Evolutionary conservation across 2,113 vertebrate genomes (phyloP), one percentile per base, ranked within the genome.

Genomic region (Psephotus haematonotus): DNA sequence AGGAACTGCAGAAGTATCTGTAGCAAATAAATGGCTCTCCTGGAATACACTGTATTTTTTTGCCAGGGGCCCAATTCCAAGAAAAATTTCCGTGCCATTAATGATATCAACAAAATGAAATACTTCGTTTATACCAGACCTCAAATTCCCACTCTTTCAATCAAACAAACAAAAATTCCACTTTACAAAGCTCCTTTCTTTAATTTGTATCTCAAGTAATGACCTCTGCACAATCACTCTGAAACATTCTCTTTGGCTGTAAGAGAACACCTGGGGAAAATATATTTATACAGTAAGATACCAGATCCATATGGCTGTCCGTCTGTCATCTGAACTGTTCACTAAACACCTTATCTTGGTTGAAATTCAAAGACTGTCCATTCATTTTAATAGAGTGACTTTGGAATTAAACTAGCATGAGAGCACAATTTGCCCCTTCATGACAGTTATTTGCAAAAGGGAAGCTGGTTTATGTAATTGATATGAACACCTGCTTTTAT

Each of bases 401-500:
- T 86, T 81, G 90, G 79, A 93, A 88, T 69, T 90, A 69, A 80
- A 74, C 44, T 91, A 77, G 53, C 57, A 63, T 50, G 35, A 91
- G 57, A 82, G 76, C 64, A 82, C 35, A 82, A 86, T 88, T 93
- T 1, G 0, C 17, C 41, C n/a, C 49, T 80, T 92, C 92, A 93
- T 82, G 88, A 82, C 84, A 90, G 79, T 77, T 94, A 95, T 89
- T 92, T 94, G 46, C 85, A 90, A 65, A 94, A 88, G 75, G 75
- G 71, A 96, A 88, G 68, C 49, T 62, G 82, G 22, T 96, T 77
- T 49, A 70, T 25, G 71, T 70, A 95, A 96, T 88, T 71, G 88
- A 25, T 43, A 50, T 47, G 50, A 96, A 76, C 79, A 92, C 71
- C 85, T 93, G 90, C 64, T 88, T 95, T 88, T 90, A 60, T 91